Conservation (phyloP, 2,113 vertebrate genomes). For the Gymnobelideus leadbeateri region DNA sequence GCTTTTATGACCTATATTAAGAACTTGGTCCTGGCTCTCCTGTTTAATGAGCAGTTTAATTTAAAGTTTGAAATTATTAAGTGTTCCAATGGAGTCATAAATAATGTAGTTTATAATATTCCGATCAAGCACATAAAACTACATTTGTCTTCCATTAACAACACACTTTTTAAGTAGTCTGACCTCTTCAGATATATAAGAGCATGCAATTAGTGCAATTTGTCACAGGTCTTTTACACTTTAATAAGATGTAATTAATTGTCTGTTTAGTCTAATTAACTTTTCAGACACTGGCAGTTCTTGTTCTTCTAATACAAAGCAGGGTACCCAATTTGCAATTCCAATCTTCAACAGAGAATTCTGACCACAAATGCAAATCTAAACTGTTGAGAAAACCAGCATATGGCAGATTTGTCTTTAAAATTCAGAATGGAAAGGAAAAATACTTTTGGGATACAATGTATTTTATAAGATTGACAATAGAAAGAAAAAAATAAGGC, state of each 20-base stretch:
- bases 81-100: constrained; percentile 83
- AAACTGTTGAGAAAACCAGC: constrained; percentile 41
- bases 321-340: constrained; percentile 83
- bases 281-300: constrained; percentile 84
- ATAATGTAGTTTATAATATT: constrained; percentile 88
- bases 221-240: constrained; percentile 87
- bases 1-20: constrained; percentile 80
- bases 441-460: constrained; percentile 7
- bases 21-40: constrained; percentile 67
- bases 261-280: constrained; percentile 88
- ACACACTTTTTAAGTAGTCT: constrained; percentile 82
- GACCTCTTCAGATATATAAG: constrained; percentile 86
- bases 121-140: constrained; percentile 84
- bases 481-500: not conserved
- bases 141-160: constrained; percentile 87
- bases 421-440: constrained; percentile 24
- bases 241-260: constrained; percentile 88
- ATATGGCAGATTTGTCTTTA: constrained; percentile 39
- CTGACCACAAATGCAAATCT: constrained; percentile 68
- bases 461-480: constrained; percentile 20
- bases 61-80: constrained; percentile 86
- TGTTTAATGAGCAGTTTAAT: constrained; percentile 86
- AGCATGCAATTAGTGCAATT: constrained; percentile 86
- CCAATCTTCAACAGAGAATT: constrained; percentile 80
- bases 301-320: constrained; percentile 80